Conservation (phyloP, 1,140 invertebrate genomes). For the Bilobella aurantiaca region DNA sequence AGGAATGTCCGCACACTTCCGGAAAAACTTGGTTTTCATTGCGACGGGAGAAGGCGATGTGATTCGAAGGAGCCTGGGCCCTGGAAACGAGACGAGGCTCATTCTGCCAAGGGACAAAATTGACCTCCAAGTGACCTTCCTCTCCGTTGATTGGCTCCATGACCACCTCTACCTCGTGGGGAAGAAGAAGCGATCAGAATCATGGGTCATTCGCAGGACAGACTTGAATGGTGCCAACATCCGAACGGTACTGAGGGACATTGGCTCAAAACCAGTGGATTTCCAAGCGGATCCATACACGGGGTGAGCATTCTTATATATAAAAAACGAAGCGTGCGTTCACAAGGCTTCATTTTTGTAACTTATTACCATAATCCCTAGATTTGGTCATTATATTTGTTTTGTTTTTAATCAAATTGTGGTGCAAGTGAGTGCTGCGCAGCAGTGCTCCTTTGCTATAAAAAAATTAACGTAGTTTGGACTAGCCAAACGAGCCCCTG, state of each 20-base stretch:
- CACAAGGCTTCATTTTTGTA: too few relatives aligned
- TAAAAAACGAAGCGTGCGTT: too few relatives aligned
- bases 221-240: constrained; percentile 50
- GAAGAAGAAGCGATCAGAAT: constrained; percentile 43
- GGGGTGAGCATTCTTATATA: too few relatives aligned
- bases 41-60: constrained; percentile 44
- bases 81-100: constrained; percentile 33
- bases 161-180: constrained; percentile 66
- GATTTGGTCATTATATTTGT: too few relatives aligned
- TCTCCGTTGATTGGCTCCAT: constrained; percentile 81
- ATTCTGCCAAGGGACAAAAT: constrained; percentile 39
- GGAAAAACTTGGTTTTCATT: constrained; percentile 28
- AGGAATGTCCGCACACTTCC: constrained; percentile 27
- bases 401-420: too few relatives aligned
- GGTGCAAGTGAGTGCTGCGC: too few relatives aligned
- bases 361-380: too few relatives aligned
- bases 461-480: too few relatives aligned
- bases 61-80: constrained; percentile 44
- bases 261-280: constrained; percentile 56
- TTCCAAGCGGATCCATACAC: constrained; percentile 85
- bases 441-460: too few relatives aligned
- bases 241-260: constrained; percentile 42
- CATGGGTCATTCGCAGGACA: constrained; percentile 63
- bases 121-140: constrained; percentile 50
- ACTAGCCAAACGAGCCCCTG: too few relatives aligned